A percentile compares a stretch with the other conserved stretches of the same genome.
These are phyloP conservation scores for Formica aserva DNA, from an alignment of 2,888 invertebrate genomes.

Conservation along the genomic window DNA sequence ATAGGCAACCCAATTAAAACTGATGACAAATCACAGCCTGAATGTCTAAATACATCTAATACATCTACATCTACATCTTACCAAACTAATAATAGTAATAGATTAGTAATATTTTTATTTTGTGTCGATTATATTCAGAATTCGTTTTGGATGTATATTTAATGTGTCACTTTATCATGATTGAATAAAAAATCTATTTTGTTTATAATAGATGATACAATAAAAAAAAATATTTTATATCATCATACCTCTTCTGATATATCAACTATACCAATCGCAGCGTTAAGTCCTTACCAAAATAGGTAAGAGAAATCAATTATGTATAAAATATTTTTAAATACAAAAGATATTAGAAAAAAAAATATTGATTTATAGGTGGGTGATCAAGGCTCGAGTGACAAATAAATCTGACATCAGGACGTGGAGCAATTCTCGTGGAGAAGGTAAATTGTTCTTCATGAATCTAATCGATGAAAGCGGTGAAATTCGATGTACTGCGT, in stretches of 20 bases:
- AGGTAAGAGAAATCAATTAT: constrained; percentile 87
- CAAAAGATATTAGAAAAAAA: neutral
- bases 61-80: neutral
- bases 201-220: neutral
- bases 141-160: neutral
- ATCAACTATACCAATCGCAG: constrained; percentile 89
- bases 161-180: neutral
- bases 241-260: constrained; percentile 47
- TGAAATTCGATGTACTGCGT: constrained; percentile 97
- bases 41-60: neutral
- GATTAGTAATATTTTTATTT: neutral
- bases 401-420: constrained; percentile 93
- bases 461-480: constrained; percentile 97
- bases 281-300: constrained; percentile 97
- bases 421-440: constrained; percentile 97
- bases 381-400: constrained; percentile 95
- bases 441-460: constrained; percentile 97
- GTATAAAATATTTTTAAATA: neutral
- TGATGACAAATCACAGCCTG: constrained; percentile 71
- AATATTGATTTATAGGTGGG: constrained; percentile 89
- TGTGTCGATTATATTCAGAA: neutral
- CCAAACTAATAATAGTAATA: neutral
- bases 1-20: constrained; percentile 92
- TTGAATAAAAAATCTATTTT: neutral
- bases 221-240: neutral